phyloP scores from a whole-genome alignment of 2,888 invertebrate genomes.

The Nasonia oneida region DNA sequence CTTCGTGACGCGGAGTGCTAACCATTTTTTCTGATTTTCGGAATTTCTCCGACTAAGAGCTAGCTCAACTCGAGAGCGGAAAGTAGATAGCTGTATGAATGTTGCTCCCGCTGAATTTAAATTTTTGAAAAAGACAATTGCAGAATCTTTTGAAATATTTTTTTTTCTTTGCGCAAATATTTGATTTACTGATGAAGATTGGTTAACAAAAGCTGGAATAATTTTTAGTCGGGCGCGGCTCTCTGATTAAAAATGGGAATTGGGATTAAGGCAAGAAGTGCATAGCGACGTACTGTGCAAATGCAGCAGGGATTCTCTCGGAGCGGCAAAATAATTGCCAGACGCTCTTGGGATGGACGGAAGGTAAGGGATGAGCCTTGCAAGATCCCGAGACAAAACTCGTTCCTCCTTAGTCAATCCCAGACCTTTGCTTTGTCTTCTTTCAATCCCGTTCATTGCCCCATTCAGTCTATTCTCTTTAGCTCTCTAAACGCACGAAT shows the following conservation, averaged over 20 bases:
- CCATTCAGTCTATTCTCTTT: conserved; percentile 55
- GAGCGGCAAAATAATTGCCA: conserved; percentile 49
- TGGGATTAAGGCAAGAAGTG: not conserved
- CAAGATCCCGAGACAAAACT: conserved; percentile 37
- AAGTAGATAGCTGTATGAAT: not conserved
- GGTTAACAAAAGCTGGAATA: too few relatives aligned
- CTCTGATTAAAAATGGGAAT: not conserved
- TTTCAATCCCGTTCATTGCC: conserved; percentile 42
- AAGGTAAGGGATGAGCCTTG: conserved; percentile 13
- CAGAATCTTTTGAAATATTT: too few relatives aligned
- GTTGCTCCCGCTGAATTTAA: not conserved
- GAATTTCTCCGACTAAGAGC: not conserved
- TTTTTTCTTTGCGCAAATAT: too few relatives aligned
- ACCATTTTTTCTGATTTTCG: conserved; percentile 43
- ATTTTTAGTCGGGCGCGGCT: too few relatives aligned
- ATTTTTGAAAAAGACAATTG: not conserved
- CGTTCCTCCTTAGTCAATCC: conserved; percentile 29
- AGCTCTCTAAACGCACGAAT: conserved; percentile 53
- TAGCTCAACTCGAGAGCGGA: not conserved
- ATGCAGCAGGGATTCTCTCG: not conserved
- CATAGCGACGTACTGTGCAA: not conserved
- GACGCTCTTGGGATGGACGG: conserved; percentile 19
- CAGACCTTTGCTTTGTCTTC: conserved; percentile 47
- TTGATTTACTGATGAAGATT: too few relatives aligned
- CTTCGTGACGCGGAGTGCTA: not conserved